A percentile compares a stretch with the other conserved stretches of the same genome.
Evolutionary conservation across 1,140 invertebrate genomes (phyloP).

Genomic region (Magallana angulata): DNA sequence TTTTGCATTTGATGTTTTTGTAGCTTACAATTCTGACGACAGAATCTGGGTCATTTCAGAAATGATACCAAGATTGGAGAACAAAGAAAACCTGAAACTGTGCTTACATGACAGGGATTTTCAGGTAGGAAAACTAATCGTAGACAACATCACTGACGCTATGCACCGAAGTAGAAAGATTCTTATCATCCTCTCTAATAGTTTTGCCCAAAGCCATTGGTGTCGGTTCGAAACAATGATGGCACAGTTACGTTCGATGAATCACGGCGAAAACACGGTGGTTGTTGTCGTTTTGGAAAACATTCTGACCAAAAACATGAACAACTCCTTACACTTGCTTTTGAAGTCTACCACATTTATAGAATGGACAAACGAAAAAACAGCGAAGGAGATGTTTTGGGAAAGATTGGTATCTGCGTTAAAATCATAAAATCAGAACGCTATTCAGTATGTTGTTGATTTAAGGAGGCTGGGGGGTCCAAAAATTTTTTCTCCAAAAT

Average conservation of each 20-base stretch:
- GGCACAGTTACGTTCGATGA: too few species aligned
- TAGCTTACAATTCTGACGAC: not conserved
- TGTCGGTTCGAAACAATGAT: too few species aligned
- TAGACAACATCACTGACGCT: constrained; percentile 55
- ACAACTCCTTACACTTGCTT: constrained; percentile 81
- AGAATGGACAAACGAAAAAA: constrained; percentile 85
- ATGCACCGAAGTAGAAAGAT: too few species aligned
- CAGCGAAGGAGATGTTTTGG: constrained; percentile 94
- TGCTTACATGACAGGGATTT: constrained; percentile 73
- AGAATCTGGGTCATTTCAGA: not conserved
- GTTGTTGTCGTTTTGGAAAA: constrained; percentile 37
- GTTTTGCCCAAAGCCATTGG: too few species aligned
- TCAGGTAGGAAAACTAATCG: constrained; percentile 58
- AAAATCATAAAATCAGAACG: too few species aligned
- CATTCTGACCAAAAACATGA: constrained; percentile 6
- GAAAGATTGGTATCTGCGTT: too few species aligned
- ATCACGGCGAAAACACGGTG: not conserved
- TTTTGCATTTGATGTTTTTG: constrained; percentile 20
- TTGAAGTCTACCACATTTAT: constrained; percentile 84
- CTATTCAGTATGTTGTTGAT: too few species aligned
- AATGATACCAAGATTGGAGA: constrained; percentile 39
- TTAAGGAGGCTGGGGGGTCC: too few species aligned
- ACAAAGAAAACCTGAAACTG: constrained; percentile 46
- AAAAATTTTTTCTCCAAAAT: too few species aligned
- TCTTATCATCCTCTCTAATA: too few species aligned